A percentile compares a stretch with the other conserved stretches of the same genome.
These are phyloP conservation scores for Tolmerus cingulatus DNA, from an alignment of 2,888 invertebrate genomes.

Conservation along the genomic window DNA sequence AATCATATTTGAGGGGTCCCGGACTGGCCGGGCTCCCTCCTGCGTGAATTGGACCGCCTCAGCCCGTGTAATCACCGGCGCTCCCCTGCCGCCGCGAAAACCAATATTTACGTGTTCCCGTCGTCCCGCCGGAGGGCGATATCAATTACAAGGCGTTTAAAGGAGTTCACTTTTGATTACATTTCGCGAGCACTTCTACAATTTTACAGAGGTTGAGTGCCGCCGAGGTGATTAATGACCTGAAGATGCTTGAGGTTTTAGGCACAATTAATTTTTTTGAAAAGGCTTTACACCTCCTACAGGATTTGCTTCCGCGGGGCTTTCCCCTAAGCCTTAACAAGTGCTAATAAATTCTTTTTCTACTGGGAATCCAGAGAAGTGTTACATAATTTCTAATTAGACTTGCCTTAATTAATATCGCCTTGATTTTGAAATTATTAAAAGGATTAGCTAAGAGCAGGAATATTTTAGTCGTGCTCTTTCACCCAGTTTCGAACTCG, in stretches of 20 bases:
- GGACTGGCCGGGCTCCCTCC: not conserved
- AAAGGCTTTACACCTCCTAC: not conserved
- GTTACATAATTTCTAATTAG: not conserved
- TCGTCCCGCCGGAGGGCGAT: not conserved
- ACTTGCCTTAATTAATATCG: not conserved
- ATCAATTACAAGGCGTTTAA: slow-evolving; percentile 19
- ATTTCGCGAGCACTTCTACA: not conserved
- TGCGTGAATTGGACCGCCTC: not conserved
- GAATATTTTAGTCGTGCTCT: not conserved
- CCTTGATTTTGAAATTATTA: not conserved
- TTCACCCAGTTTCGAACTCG: no score
- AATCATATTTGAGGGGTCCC: not conserved
- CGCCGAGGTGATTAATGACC: not conserved
- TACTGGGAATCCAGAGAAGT: not conserved
- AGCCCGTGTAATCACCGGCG: not conserved
- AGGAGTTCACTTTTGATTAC: not conserved
- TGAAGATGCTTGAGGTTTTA: not conserved
- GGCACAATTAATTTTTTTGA: not conserved
- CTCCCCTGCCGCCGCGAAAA: not conserved
- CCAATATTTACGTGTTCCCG: not conserved
- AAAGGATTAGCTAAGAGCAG: not conserved
- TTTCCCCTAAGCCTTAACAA: not conserved
- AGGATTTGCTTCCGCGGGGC: not conserved
- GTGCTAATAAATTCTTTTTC: not conserved
- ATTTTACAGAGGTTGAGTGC: not conserved